These are phyloP conservation scores for Hoplostethus atlanticus DNA, from an alignment of 2,797 vertebrate species.

Conservation along the genomic window DNA sequence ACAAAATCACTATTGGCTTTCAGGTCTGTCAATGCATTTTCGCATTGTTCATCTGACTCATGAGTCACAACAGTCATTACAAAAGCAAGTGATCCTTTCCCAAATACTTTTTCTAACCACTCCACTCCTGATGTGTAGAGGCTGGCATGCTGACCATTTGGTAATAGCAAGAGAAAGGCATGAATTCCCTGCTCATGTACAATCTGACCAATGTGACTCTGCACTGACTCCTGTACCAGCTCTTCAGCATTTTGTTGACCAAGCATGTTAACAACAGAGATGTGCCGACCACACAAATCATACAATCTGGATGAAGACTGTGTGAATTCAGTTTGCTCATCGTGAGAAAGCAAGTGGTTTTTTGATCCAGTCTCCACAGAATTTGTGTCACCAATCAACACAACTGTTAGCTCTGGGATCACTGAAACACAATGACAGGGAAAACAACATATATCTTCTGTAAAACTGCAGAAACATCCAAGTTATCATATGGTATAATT, in stretches of 20 bases:
- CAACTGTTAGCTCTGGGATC: conserved; percentile 44
- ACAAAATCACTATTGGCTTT: conserved; percentile 22
- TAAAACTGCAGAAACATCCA: no score
- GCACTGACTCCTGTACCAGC: no score
- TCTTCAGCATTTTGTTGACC: conserved; percentile 8
- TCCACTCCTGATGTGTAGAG: conserved; percentile 43
- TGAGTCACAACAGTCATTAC: conserved; percentile 53
- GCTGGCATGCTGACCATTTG: conserved; percentile 46
- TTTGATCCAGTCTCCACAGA: conserved; percentile 27
- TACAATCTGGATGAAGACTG: conserved; percentile 39
- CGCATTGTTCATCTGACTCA: conserved; percentile 26
- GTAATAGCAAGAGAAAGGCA: conserved; percentile 69
- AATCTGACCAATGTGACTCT: no score
- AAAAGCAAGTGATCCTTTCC: conserved; percentile 30
- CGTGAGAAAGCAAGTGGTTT: conserved; percentile 47
- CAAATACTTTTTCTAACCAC: conserved; percentile 54
- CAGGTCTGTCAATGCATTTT: conserved; percentile 44
- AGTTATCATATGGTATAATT: no score
- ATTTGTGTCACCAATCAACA: conserved; percentile 53
- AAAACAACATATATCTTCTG: no score
- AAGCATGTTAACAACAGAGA: conserved; percentile 57
- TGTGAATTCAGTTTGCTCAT: neutral
- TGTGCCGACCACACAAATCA: conserved; percentile 43
- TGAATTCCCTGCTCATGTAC: conserved; percentile 32
- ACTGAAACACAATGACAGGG: conserved; percentile 44